These are phyloP conservation scores for Meriones unguiculatus DNA, from an alignment of 2,113 vertebrate species.

Conservation along the genomic window DNA sequence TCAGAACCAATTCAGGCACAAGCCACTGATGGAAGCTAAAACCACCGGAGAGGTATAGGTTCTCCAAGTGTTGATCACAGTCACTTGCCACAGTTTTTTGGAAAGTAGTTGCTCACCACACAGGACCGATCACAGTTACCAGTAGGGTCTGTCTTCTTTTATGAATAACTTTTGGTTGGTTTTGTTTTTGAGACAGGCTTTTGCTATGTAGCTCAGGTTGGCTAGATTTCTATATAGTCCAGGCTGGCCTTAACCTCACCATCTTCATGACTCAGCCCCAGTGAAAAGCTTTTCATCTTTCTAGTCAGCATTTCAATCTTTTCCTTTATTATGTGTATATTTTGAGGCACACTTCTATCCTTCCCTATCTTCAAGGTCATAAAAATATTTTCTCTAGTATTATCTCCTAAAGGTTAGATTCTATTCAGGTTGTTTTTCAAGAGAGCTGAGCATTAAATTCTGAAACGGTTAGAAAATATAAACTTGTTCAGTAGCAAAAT, in stretches of 20 bases:
- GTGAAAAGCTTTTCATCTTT: background rate
- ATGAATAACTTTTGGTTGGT: background rate
- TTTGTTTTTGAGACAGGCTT: background rate
- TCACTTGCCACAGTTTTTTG: background rate
- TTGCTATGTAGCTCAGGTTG: background rate
- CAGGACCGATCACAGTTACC: background rate
- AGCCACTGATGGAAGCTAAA: background rate
- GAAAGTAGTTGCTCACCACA: background rate
- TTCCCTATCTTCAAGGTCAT: conserved; percentile 14
- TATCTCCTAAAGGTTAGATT: conserved; percentile 34
- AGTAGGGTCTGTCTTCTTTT: background rate
- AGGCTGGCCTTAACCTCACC: background rate
- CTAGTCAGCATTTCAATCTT: background rate
- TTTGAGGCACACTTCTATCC: background rate
- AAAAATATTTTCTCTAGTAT: background rate
- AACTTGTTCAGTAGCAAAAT: background rate
- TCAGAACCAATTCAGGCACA: background rate
- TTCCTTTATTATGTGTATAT: background rate
- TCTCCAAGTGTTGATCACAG: background rate
- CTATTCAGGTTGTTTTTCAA: conserved; percentile 17
- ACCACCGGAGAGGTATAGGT: background rate
- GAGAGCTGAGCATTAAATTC: background rate
- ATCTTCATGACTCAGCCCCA: background rate
- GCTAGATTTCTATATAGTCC: background rate
- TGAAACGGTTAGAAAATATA: background rate